Base-by-base conservation (phyloP, 2,888 invertebrate species). In the Bellardia bayeri region DNA sequence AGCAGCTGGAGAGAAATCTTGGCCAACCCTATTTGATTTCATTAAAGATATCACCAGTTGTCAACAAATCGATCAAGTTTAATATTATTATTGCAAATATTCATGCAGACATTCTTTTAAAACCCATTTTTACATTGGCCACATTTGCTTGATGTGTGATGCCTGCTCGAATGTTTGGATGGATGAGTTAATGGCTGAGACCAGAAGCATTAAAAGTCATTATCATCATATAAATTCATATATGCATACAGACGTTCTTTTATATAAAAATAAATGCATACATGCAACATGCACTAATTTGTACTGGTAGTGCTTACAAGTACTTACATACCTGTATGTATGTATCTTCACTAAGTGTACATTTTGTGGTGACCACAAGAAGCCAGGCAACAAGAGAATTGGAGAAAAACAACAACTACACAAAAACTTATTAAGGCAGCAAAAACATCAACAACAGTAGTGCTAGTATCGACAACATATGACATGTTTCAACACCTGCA, bases 141-240 rank as follows among this genome's bases (percentile, higher is more conserved):
- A 61, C 78, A 79, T 49, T 72, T 11, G 11, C 11, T 78, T 81
- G 63, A 86, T 72, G 64, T 23, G 23, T 23, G 56, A 71, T 78
- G 61, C 40, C 4, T 13, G 61, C 6, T 40, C n/a, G 82, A 16
- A 56, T 69, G 23, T 23, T 23, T 23, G 78, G 33, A 72, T 82
- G 82, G 30, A 33, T 79, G 63, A 74, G 64, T 66, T 84, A 84
- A 71, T 80, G 74, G 54, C 61, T 33, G 82, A 81, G 66, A 84
- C 83, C 81, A 84, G 87, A 76, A 87, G 84, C 84, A 87, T 79
- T 82, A 87, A 85, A 87, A 87, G 69, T 87, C 85, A 85, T 87
- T 87, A 87, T 82, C 37, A 5, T 37, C 82, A 75, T 87, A 80
- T 66, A 66, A 84, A 74, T 84, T 72, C 66, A 66, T 79, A 64